Conservation (phyloP, 2,797 vertebrate genomes). For the Onychomys leucogaster region DNA sequence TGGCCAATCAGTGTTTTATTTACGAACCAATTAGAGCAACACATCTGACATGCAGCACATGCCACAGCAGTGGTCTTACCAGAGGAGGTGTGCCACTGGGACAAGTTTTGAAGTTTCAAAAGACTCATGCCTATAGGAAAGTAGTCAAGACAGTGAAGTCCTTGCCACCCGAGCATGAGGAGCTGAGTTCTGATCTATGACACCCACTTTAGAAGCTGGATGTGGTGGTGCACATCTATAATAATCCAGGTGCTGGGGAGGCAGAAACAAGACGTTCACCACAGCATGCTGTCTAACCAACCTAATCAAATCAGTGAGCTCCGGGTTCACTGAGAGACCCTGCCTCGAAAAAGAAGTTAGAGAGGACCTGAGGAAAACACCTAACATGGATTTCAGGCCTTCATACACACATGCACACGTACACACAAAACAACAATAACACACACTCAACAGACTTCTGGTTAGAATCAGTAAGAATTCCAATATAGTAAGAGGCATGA, state of each 20-base stretch:
- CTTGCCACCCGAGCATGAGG: background rate
- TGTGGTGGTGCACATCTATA: background rate
- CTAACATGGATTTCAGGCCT: background rate
- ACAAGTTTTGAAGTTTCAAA: background rate
- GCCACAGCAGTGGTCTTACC: background rate
- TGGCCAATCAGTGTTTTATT: too few species aligned
- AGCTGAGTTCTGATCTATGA: background rate
- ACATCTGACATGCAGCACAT: too few species aligned
- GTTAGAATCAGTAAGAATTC: background rate
- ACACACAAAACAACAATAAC: background rate
- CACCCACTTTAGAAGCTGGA: background rate
- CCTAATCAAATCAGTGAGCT: background rate
- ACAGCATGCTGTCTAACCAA: too few species aligned
- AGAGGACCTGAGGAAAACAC: background rate
- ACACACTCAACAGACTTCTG: background rate
- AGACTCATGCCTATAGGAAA: too few species aligned
- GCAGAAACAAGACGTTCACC: background rate
- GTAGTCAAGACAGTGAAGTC: background rate
- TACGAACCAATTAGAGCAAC: too few species aligned
- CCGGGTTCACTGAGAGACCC: too few species aligned
- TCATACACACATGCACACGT: background rate
- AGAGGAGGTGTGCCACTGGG: background rate
- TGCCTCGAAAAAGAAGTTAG: background rate
- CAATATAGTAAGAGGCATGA: background rate
- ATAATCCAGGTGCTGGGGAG: background rate